Evolutionary conservation across 2,888 invertebrate genomes (phyloP).

Genomic region (Trichopria drosophilae): DNA sequence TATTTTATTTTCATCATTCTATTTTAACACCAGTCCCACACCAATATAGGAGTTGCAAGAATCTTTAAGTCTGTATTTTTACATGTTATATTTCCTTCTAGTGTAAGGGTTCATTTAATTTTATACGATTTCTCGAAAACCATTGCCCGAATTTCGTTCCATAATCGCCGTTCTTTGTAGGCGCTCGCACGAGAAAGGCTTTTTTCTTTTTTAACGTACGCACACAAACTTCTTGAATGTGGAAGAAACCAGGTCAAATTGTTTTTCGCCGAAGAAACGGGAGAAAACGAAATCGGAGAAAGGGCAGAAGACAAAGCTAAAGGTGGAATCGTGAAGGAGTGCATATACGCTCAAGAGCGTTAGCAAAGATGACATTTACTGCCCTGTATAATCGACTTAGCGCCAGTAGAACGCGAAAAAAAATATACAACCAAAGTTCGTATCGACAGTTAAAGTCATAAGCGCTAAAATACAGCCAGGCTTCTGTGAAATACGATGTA

Average conservation of each 20-base stretch:
- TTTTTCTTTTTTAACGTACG: too few relatives aligned
- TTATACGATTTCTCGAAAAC: too few relatives aligned
- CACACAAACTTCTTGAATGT: not conserved
- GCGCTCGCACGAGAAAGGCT: too few relatives aligned
- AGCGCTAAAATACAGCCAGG: slow-evolving; percentile 53
- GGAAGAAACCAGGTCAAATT: slow-evolving; percentile 12
- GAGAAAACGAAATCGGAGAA: slow-evolving; percentile 8
- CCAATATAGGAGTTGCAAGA: too few relatives aligned
- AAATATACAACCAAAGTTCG: slow-evolving; percentile 49
- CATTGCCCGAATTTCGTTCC: slow-evolving; percentile 3
- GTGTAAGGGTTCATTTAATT: too few relatives aligned
- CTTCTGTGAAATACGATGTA: slow-evolving; percentile 18
- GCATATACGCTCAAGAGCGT: not conserved
- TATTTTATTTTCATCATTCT: too few relatives aligned
- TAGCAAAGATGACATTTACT: slow-evolving; percentile 16
- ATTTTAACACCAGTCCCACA: too few relatives aligned
- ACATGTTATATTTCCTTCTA: too few relatives aligned
- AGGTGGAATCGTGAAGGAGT: slow-evolving; percentile 4
- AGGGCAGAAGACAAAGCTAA: slow-evolving; percentile 12
- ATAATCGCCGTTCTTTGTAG: not conserved
- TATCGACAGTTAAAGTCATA: slow-evolving; percentile 56
- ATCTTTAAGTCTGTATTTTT: too few relatives aligned
- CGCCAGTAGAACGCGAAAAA: slow-evolving; percentile 49
- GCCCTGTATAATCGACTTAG: slow-evolving; percentile 10
- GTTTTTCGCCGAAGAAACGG: slow-evolving; percentile 25